These are phyloP conservation scores for Rhadina sibilatrix DNA, from an alignment of 2,113 vertebrate genomes.

Conservation along the genomic window DNA sequence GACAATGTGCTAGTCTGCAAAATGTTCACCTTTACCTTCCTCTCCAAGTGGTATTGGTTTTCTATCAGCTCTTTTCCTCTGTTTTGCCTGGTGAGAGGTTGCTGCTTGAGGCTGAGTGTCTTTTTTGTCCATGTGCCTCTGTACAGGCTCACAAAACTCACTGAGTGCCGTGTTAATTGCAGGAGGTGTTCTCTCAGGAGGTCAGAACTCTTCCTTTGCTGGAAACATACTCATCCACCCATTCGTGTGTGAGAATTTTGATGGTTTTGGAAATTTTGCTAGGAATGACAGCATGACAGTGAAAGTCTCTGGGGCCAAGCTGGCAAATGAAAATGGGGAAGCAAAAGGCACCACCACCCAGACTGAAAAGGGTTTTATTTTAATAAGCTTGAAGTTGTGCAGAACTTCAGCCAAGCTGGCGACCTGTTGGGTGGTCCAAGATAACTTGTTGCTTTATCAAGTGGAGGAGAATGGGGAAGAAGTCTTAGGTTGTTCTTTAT, in stretches of 20 bases:
- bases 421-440: not conserved
- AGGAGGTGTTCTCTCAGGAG: not conserved
- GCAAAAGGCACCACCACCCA: not conserved
- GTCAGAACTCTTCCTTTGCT: not conserved
- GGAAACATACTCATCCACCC: not conserved
- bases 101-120: not conserved
- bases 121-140: not conserved
- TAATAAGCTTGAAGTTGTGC: not conserved
- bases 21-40: not conserved
- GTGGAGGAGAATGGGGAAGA: not conserved
- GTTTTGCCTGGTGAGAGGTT: not conserved
- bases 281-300: not conserved
- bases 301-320: not conserved
- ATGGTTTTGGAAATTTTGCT: not conserved
- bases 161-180: accelerated
- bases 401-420: not conserved
- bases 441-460: not conserved
- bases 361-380: not conserved
- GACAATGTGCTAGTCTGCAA: not conserved
- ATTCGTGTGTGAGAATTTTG: not conserved
- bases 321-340: not conserved
- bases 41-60: not conserved
- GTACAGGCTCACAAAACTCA: not conserved
- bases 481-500: not conserved
- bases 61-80: not conserved